Evolutionary conservation across 2,888 invertebrate species (phyloP), one percentile per base, ranked within the genome.

Genomic region (Myathropa florea): DNA sequence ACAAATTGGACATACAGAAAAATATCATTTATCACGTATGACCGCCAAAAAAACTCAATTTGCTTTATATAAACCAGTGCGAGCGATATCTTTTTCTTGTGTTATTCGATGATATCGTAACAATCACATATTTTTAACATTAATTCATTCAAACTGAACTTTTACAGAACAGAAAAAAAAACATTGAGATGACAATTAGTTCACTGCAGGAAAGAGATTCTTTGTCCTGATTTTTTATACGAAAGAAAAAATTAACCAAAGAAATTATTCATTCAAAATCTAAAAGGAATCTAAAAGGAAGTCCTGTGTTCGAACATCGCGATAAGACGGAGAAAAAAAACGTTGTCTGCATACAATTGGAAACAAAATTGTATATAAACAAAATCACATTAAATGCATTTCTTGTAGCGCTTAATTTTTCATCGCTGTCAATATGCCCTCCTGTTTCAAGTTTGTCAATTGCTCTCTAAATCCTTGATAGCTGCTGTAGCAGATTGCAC

Each of bases 401-500:
- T 86, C 64, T 83, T 86, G 83, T 86, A 83, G 83, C 83, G 83
- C 75, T 83, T 83, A 75, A 79, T 78, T 78, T 75, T 65, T 71
- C 46, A 83, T 79, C 86, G 86, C 83, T 75, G 71, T 86, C 83
- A 78, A 59, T 79, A 65, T 79, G 65, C 85, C 85, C 33, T 68
- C 63, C 39, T 76, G 78, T 46, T 6, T 59, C 26, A 64, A 46
- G 33, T 28, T 65, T 33, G 21, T 70, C 76, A 60, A 60, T 77
- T 60, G 65, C 33, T 70, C 30, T 83, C 93, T 94, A 96, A 92
- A 96, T 95, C 92, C 95, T 94, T 89, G 95, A 95, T 89, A 96
- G 93, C 90, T 95, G 96, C 90, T 97, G 97, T 88, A 97, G 93
- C 88, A 97, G 93, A 93, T 96, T 97, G 84, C 96, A 95, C 55